Conservation (phyloP, 2,113 vertebrate species). For the Laticauda colubrina region DNA sequence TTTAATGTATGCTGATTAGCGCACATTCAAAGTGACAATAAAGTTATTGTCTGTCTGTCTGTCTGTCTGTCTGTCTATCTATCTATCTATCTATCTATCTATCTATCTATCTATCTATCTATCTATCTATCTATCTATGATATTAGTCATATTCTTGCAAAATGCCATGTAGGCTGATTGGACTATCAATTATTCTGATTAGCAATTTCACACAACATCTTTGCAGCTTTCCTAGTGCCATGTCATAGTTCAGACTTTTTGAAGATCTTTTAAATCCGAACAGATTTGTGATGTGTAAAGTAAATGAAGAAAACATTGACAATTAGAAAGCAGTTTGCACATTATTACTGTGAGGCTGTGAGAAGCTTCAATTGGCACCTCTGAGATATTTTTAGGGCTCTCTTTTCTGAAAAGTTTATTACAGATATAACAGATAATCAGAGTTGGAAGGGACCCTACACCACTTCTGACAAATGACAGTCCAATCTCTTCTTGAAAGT, state of each 20-base stretch:
- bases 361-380: conserved; percentile 12
- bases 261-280: not conserved
- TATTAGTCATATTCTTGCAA: not conserved
- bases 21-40: too few species aligned
- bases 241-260: not conserved
- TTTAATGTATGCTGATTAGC: too few species aligned
- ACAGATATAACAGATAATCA: too few species aligned
- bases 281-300: conserved; percentile 4
- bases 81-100: too few species aligned
- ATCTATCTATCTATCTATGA: too few species aligned
- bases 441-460: too few species aligned
- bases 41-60: too few species aligned
- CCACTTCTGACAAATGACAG: too few species aligned
- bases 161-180: not conserved
- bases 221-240: not conserved
- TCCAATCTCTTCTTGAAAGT: too few species aligned
- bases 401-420: not conserved
- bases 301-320: not conserved
- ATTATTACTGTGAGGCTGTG: conserved; percentile 1
- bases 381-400: not conserved
- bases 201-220: not conserved
- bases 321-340: conserved; percentile 10
- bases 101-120: too few species aligned
- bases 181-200: not conserved
- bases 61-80: too few species aligned